phyloP scores from a whole-genome alignment of 2,797 vertebrate genomes.

The Melanotaenia nigrans region DNA sequence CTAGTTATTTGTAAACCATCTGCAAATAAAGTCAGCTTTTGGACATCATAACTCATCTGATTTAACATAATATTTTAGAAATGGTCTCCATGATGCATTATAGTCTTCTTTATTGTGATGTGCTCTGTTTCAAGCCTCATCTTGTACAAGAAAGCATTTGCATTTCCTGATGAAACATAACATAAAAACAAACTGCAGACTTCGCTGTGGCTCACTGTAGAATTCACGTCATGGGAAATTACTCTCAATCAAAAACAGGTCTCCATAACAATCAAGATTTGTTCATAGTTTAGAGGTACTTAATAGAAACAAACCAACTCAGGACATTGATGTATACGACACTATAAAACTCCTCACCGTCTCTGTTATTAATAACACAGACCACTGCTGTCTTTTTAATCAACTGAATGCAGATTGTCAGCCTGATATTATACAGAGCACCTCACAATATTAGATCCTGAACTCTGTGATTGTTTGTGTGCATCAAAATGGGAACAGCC shows the following conservation, averaged over 20 bases:
- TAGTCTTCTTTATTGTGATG: too few relatives aligned
- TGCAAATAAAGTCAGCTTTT: too few relatives aligned
- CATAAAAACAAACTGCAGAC: not conserved
- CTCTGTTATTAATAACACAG: slow-evolving; percentile 5
- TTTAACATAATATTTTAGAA: too few relatives aligned
- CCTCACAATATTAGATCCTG: not conserved
- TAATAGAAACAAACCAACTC: not conserved
- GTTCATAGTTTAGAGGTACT: not conserved
- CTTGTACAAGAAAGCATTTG: not conserved
- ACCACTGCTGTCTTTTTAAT: slow-evolving; percentile 8
- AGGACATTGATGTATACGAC: not conserved
- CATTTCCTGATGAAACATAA: not conserved
- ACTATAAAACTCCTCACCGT: not conserved
- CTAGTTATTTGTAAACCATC: too few relatives aligned
- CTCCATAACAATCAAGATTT: slow-evolving; percentile 25
- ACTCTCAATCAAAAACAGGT: slow-evolving; percentile 21
- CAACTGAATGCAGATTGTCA: slow-evolving; percentile 6
- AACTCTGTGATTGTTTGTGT: slow-evolving; percentile 8
- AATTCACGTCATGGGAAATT: slow-evolving; percentile 10
- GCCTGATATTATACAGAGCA: not conserved
- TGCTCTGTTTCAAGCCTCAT: too few relatives aligned
- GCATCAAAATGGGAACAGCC: slow-evolving; percentile 19
- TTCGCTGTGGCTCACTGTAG: not conserved
- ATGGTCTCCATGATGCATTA: too few relatives aligned
- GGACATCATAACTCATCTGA: too few relatives aligned